These are phyloP conservation scores for Platanista minor DNA, from an alignment of 2,113 vertebrate species.

Conservation along the genomic window DNA sequence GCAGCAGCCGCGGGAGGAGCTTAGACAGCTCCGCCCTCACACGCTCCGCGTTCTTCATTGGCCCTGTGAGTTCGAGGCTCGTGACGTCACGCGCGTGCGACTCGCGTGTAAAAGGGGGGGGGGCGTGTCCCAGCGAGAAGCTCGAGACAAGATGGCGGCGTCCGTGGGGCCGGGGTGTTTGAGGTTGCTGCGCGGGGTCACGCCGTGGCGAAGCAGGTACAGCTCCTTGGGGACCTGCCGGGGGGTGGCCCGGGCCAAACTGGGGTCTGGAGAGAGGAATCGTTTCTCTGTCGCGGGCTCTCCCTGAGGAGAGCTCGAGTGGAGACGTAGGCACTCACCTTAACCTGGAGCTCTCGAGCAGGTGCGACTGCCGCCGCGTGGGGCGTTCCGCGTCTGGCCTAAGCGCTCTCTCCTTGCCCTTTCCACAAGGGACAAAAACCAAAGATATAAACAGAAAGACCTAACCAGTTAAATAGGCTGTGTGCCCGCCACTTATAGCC, in stretches of 20 bases:
- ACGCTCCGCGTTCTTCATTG: background rate
- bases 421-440: background rate
- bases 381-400: background rate
- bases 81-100: background rate
- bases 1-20: background rate
- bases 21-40: background rate
- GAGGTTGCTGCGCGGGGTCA: background rate
- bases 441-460: background rate
- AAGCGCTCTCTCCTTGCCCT: background rate
- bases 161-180: background rate
- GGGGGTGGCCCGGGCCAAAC: accelerated
- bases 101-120: background rate
- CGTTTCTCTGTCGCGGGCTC: background rate
- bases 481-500: background rate
- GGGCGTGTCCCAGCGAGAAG: background rate
- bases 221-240: background rate
- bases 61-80: background rate
- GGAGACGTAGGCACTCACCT: background rate
- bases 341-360: background rate
- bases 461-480: background rate
- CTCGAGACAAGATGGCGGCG: conserved; percentile 77
- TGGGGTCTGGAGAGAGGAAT: background rate
- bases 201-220: conserved; percentile 71
- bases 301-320: no score
- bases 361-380: background rate